Conservation (phyloP, 2,113 vertebrate species). For the Sakesphorus luctuosus region DNA sequence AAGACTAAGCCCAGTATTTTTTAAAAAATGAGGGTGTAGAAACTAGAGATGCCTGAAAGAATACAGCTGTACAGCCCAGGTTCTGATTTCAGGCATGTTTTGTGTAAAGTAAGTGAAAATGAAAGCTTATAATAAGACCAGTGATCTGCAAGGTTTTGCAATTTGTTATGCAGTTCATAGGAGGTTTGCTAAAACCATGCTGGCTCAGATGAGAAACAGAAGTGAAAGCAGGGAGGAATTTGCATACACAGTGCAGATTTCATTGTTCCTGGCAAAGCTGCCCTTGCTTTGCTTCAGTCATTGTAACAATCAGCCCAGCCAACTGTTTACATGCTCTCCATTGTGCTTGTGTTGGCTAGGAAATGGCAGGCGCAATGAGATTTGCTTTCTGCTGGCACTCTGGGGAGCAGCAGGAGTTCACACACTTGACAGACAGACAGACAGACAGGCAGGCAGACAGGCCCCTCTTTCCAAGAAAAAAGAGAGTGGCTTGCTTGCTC, state of each 20-base stretch:
- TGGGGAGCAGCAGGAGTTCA: conserved; percentile 36
- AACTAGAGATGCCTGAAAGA: background rate
- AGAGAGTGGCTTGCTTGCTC: background rate
- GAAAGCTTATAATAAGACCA: conserved; percentile 12
- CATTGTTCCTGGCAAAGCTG: conserved; percentile 66
- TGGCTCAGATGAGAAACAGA: conserved; percentile 53
- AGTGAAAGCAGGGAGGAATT: conserved; percentile 54
- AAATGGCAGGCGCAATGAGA: conserved; percentile 40
- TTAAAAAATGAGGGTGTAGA: background rate
- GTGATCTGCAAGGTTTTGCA: background rate
- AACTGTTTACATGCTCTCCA: conserved; percentile 70
- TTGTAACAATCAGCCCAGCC: conserved; percentile 55
- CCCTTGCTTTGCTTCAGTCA: conserved; percentile 61
- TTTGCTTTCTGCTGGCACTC: conserved; percentile 57
- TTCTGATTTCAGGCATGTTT: conserved; percentile 30
- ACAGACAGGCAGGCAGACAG: background rate
- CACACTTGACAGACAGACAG: conserved; percentile 45
- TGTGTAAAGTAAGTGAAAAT: conserved; percentile 60
- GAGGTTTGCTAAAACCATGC: background rate
- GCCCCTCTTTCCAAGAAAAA: conserved; percentile 63
- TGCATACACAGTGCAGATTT: conserved; percentile 60
- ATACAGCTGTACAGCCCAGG: conserved; percentile 9
- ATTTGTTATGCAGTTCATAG: conserved; percentile 4
- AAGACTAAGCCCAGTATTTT: background rate
- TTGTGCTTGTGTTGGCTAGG: conserved; percentile 71